Evolutionary conservation across 2,888 invertebrate genomes (phyloP), one percentile per base, ranked within the genome.

Genomic region (Netelia fuscicornis): DNA sequence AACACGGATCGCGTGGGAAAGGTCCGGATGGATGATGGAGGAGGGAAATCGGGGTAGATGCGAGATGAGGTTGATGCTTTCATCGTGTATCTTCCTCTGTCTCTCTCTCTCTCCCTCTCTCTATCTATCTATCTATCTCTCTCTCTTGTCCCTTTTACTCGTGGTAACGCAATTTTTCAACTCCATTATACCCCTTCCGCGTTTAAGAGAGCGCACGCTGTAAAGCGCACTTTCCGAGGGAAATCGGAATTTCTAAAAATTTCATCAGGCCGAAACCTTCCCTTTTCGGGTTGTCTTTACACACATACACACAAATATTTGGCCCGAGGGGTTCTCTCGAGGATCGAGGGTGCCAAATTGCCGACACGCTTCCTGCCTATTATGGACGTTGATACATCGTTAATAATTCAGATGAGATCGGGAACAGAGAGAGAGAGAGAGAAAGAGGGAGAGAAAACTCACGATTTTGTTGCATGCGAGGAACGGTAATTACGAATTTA

Each of bases 161-260:
- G 68, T 81, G 83, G 83, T 90, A 90, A 91, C 76, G 86, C 81
- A 88, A 90, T 91, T 91, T 90, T 90, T 90, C 86, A 87, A 89
- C 87, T 87, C 88, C 86, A 86, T 90, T 89, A 89, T 83, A 30
- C 30, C 30, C 81, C 75, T 86, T 84, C 80, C 81, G 81, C 88
- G 87, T 87, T 88, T 87, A 86, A 90, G 87, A 84, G 85, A 86
- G 87, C 85, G 88, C 30, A 85, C 25, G 2, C 60, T 37, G n/a
- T 37, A 77, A 87, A 86, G 56, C 56, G 72, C 79, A 67, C 30
- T 30, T 30, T 75, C 70, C 64, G 42, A 79, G 75, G 70, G 52
- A 78, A 70, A 79, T 79, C 70, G 82, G 74, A 82, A 75, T 82
- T 85, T 60, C 65, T 52, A 75, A 81, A 75, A 70, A 52, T 79